Base-by-base conservation (phyloP, 1,140 invertebrate species). In the Samia ricini region DNA sequence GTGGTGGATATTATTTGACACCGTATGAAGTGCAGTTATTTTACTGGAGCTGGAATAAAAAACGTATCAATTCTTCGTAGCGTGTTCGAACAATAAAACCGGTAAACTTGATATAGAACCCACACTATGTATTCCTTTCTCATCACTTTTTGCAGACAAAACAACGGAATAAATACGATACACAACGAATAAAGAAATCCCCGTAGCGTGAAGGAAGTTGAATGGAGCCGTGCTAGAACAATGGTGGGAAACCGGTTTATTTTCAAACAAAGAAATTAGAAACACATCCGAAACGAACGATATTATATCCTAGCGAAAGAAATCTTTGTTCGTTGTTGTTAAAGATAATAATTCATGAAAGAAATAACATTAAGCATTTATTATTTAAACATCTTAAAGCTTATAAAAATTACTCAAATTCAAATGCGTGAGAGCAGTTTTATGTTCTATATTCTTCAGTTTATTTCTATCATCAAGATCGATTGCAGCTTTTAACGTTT, bases 241-340 rank as follows among this genome's bases (percentile, higher is more conserved):
- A 55, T 55, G 22, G 10, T n/a, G 24, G 52, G 52, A 55, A 55
- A 55, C 52, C 24, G 21, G 8, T 55, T 55, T 15, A 22, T 23
- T 22, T 55, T 24, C 10, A 18, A 55, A 55, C 52, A 55, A 55
- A 24, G 52, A 55, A 51, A 55, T 24, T 24, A 22, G 52, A 55
- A 55, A 55, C 19, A 42, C 33, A 42, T 42, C 33, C 7, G 7
- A 4, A 42, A 15, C 8, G 12, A 42, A 15, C 8, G 12, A 15
- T 42, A 42, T 42, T 42, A 42, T 42, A 4, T 26, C n/a, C n/a
- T n/a, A n/a, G n/a, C 26, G 26, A 26, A 4, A 26, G 4, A 26
- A 26, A n/a, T n/a, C n/a, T n/a, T n/a, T n/a, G n/a, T n/a, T 26
- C 26, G 8, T 26, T 26, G 26, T 26, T 26, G 8, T 26, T 26